Conservation (phyloP, 2,888 invertebrate species). For the Ariolimax columbianus region DNA sequence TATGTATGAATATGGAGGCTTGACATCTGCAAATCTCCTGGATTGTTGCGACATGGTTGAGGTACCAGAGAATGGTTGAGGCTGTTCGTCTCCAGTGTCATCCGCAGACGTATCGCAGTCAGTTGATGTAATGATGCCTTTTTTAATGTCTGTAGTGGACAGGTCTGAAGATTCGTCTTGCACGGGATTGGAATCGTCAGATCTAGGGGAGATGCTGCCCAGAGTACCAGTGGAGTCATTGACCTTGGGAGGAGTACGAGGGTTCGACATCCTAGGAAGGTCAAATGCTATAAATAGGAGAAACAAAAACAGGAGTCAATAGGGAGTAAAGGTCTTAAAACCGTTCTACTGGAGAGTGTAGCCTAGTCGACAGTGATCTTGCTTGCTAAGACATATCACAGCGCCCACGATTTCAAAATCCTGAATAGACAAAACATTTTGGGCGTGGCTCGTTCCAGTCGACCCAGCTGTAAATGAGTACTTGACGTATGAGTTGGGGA, state of each 20-base stretch:
- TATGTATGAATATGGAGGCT: slow-evolving; percentile 99
- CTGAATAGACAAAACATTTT: no score
- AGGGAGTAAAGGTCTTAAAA: no score
- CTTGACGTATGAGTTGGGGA: no score
- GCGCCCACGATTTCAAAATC: no score
- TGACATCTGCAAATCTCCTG: slow-evolving; percentile 86
- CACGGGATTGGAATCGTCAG: slow-evolving; percentile 45
- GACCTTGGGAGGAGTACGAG: slow-evolving; percentile 33
- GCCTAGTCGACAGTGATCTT: no score
- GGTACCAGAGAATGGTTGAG: slow-evolving; percentile 46
- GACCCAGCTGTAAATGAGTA: no score
- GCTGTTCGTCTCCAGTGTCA: slow-evolving; percentile 28
- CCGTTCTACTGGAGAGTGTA: no score
- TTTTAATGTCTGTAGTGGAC: slow-evolving; percentile 43
- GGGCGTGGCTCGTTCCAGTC: no score
- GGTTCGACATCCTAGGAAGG: neutral
- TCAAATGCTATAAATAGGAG: slow-evolving; percentile 11
- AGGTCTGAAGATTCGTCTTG: slow-evolving; percentile 37
- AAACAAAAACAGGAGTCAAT: no score
- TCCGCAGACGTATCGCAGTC: slow-evolving; percentile 43
- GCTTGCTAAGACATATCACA: no score
- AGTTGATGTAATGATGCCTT: neutral
- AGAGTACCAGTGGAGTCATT: slow-evolving; percentile 51
- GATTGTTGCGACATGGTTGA: slow-evolving; percentile 67
- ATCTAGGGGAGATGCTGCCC: slow-evolving; percentile 40